Evolutionary conservation across 2,113 vertebrate genomes (phyloP), one percentile per base, ranked within the genome.

Genomic region (Potamarius usumacintae): DNA sequence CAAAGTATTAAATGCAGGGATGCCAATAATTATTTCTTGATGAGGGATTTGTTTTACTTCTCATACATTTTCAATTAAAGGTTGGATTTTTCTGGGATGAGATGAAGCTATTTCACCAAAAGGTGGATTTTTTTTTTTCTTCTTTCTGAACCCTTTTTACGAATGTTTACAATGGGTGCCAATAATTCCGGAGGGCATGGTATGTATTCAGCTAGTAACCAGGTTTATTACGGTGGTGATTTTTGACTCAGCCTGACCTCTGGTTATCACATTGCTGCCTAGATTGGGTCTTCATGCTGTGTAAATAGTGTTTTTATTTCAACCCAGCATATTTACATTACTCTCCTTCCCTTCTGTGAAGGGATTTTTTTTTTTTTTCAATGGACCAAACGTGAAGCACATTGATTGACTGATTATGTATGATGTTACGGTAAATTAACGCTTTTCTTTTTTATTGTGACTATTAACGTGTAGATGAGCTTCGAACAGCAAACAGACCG

Each of bases 271-370:
- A 77, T 25, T 53, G 50, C 22, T 55, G 25, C 27, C 53, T 80
- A 12, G 8, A 57, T 58, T 22, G 55, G 27, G 25, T 79, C 14
- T 1, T 55, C n/a, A 58, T 0, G 10, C 34, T 34, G 34, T 42
- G 22, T 7, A 79, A 55, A 17, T 42, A 42, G 17, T 57, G n/a
- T 80, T 58, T 80, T 34, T n/a, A 80, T 34, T 34, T 80, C 30
- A 22, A 5, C 0, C 27, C 30, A 62, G 57, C 30, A 42, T 60
- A 34, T 22, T 42, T 78, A 53, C 25, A 62, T 62, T 62, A 82
- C 30, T 62, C 30, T 82, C 53, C 78, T 80, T 82, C 79, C 53
- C 78, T 80, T 82, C 79, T 82, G 30, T 82, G 79, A 82, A 82
- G 57, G 57, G 11, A 42, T 11, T 80, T 4, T 79, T 15, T 0